phyloP scores from a whole-genome alignment of 2,888 invertebrate genomes.

The Eupithecia exiguata region DNA sequence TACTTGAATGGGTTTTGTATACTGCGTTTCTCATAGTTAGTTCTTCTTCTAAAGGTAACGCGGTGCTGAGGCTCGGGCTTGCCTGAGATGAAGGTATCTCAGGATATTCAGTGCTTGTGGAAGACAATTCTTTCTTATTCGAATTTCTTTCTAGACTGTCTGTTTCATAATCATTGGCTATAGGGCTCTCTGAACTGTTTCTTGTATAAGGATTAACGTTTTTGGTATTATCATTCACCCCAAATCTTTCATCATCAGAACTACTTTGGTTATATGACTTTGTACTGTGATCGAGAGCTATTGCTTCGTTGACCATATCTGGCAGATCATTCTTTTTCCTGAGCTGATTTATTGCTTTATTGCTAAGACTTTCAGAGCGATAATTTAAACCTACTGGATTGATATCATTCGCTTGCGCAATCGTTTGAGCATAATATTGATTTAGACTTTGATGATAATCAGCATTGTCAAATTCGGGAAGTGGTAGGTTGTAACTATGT shows the following conservation, averaged over 20 bases:
- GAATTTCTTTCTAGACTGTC: conserved; percentile 88
- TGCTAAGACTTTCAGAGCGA: conserved; percentile 58
- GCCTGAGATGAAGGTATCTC: conserved; percentile 88
- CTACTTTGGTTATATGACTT: conserved; percentile 72
- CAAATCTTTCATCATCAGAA: conserved; percentile 75
- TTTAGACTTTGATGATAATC: conserved; percentile 55
- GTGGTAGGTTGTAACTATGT: conserved; percentile 70
- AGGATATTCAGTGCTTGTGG: conserved; percentile 85
- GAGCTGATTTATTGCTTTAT: conserved; percentile 55
- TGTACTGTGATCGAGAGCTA: conserved; percentile 81
- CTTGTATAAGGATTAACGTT: conserved; percentile 62
- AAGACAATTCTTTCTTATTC: conserved; percentile 79
- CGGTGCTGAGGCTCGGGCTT: conserved; percentile 89
- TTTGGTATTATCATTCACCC: conserved; percentile 51
- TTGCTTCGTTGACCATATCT: conserved; percentile 87
- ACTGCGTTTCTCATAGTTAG: conserved; percentile 90
- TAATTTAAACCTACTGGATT: conserved; percentile 63
- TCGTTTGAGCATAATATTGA: conserved; percentile 63
- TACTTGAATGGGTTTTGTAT: conserved; percentile 85
- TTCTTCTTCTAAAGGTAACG: conserved; percentile 91
- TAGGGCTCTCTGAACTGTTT: conserved; percentile 66
- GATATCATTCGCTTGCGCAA: conserved; percentile 65
- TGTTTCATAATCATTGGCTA: conserved; percentile 87
- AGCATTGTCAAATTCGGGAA: conserved; percentile 67
- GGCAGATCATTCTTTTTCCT: conserved; percentile 77